Percentiles rank a stretch among this genome's conserved stretches.
These are phyloP conservation scores for Pristiophorus japonicus DNA, from an alignment of 2,113 vertebrate genomes.

Conservation along the genomic window DNA sequence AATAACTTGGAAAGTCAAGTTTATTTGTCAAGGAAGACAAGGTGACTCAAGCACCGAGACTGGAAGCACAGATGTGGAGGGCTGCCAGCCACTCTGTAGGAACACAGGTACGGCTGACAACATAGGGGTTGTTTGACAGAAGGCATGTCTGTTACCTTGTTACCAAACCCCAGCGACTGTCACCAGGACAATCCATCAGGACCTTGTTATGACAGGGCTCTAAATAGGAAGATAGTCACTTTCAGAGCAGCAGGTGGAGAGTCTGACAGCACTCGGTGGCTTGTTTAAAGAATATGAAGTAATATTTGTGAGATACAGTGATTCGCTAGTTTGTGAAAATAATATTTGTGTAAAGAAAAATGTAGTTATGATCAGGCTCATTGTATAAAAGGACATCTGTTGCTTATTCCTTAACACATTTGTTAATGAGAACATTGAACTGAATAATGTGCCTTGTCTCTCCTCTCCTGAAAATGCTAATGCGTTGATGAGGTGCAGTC, in stretches of 20 bases:
- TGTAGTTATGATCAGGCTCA: background rate
- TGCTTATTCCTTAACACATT: background rate
- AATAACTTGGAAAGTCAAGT: background rate
- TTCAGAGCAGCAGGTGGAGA: constrained; percentile 10
- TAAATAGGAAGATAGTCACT: constrained; percentile 17
- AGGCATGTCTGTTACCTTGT: constrained; percentile 28
- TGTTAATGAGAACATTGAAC: background rate
- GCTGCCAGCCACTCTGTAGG: background rate
- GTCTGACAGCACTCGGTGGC: background rate
- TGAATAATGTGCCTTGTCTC: background rate
- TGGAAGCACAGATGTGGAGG: constrained; percentile 31
- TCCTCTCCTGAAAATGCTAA: background rate
- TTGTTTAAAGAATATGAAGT: background rate
- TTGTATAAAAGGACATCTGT: background rate
- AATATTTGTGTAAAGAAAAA: background rate
- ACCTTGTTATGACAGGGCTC: constrained; percentile 23
- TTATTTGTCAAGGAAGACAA: background rate
- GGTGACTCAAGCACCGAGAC: background rate
- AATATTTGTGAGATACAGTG: background rate
- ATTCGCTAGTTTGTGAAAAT: background rate
- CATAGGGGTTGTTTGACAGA: constrained; percentile 34
- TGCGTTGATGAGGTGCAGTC: background rate
- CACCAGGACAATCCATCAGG: constrained; percentile 24
- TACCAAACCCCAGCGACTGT: constrained; percentile 17
- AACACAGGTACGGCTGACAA: constrained; percentile 28